These are phyloP conservation scores for Pasiphila rectangulata DNA, from an alignment of 2,888 invertebrate genomes.

Conservation along the genomic window DNA sequence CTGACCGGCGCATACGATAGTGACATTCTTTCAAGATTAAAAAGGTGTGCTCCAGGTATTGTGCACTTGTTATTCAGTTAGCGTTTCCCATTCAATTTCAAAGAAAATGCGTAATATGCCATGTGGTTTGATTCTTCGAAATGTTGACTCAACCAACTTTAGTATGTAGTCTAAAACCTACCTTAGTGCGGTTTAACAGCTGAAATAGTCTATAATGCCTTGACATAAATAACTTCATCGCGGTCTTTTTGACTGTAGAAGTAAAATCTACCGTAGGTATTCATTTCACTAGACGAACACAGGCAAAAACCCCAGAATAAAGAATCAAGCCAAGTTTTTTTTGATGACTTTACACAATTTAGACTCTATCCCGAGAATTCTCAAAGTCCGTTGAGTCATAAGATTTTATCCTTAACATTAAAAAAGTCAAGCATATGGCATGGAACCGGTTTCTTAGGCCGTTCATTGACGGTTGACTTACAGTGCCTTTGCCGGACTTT, in stretches of 20 bases:
- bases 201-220: too few species aligned
- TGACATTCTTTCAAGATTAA: background rate
- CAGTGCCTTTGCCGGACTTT: conserved; percentile 17
- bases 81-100: conserved; percentile 16
- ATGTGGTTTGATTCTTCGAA: conserved; percentile 36
- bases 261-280: too few species aligned
- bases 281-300: too few species aligned
- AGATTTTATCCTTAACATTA: conserved; percentile 17
- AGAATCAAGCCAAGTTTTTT: too few species aligned
- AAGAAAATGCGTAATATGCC: conserved; percentile 20
- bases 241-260: too few species aligned
- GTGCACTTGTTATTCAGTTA: conserved; percentile 6
- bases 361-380: conserved; percentile 1
- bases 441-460: conserved; percentile 25
- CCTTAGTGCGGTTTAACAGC: background rate
- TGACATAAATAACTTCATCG: too few species aligned
- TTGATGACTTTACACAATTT: background rate
- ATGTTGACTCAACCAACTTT: conserved; percentile 26
- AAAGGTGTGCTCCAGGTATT: background rate
- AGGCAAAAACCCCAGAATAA: too few species aligned
- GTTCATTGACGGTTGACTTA: conserved; percentile 31
- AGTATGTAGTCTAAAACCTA: background rate
- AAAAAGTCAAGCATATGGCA: conserved; percentile 16
- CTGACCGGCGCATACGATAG: background rate
- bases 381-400: conserved; percentile 14